These are phyloP conservation scores for Lasiurus cinereus DNA, from an alignment of 2,113 vertebrate genomes.

Conservation along the genomic window DNA sequence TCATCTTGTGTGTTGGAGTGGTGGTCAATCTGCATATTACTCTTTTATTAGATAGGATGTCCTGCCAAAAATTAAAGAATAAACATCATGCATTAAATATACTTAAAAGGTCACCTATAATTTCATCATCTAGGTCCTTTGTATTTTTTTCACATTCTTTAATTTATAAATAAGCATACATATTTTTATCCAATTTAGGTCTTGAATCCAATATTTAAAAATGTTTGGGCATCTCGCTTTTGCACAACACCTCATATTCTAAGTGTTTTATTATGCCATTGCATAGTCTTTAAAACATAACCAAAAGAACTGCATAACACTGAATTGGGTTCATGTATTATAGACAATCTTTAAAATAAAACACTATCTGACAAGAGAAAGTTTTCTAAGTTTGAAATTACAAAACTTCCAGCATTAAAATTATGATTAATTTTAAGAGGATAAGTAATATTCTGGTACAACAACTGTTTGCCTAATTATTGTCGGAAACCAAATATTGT, in stretches of 20 bases:
- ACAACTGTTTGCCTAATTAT: neutral
- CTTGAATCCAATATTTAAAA: neutral
- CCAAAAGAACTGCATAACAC: neutral
- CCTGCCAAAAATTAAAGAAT: neutral
- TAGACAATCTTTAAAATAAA: neutral
- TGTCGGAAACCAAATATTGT: no score
- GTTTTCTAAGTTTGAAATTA: neutral
- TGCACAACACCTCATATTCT: neutral
- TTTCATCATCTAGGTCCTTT: neutral
- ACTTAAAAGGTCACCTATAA: neutral
- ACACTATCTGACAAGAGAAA: neutral
- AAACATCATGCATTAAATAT: neutral
- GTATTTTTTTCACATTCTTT: neutral
- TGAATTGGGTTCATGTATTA: neutral
- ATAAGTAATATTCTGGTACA: neutral
- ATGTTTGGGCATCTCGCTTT: neutral
- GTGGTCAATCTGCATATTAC: no score
- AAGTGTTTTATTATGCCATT: neutral
- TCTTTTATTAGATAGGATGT: neutral
- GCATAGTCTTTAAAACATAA: neutral
- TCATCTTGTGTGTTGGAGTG: no score
- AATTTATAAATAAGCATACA: neutral
- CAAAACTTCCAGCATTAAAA: no score
- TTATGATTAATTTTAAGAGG: neutral
- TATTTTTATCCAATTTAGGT: neutral